phyloP scores from a whole-genome alignment of 37 sponge, comb jelly and placozoan genomes.

The Chondrosia reniformis region DNA sequence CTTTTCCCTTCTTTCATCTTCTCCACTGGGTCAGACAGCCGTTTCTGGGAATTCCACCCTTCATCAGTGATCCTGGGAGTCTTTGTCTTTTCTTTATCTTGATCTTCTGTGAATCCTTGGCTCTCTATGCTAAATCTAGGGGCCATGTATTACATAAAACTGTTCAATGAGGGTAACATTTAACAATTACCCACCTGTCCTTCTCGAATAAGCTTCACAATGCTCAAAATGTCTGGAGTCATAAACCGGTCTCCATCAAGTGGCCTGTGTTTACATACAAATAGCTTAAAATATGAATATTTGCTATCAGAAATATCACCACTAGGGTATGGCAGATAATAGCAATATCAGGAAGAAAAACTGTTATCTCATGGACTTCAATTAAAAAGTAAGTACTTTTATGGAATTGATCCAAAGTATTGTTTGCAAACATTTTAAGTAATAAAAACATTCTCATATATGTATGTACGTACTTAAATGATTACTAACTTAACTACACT shows the following conservation, averaged over 20 bases:
- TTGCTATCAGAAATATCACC: too few relatives aligned
- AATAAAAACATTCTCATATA: background rate
- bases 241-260: slow-evolving; percentile 73
- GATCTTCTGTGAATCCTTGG: background rate
- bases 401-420: too few relatives aligned
- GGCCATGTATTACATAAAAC: background rate
- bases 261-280: slow-evolving; percentile 34
- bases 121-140: background rate
- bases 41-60: too few relatives aligned
- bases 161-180: background rate
- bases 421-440: too few relatives aligned
- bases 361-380: too few relatives aligned
- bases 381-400: too few relatives aligned
- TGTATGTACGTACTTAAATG: background rate
- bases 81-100: background rate
- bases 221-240: slow-evolving; percentile 77
- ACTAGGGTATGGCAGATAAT: too few relatives aligned
- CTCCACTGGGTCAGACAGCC: too few relatives aligned
- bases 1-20: too few relatives aligned
- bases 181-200: slow-evolving; percentile 58
- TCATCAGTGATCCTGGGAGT: background rate
- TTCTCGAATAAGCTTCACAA: slow-evolving; percentile 53
- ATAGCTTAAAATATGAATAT: too few relatives aligned
- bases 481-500: slow-evolving; percentile 50
- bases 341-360: too few relatives aligned